Base-by-base conservation (phyloP, 53 echinoderm and acorn worm genomes). In the Echinometra lucunter region DNA sequence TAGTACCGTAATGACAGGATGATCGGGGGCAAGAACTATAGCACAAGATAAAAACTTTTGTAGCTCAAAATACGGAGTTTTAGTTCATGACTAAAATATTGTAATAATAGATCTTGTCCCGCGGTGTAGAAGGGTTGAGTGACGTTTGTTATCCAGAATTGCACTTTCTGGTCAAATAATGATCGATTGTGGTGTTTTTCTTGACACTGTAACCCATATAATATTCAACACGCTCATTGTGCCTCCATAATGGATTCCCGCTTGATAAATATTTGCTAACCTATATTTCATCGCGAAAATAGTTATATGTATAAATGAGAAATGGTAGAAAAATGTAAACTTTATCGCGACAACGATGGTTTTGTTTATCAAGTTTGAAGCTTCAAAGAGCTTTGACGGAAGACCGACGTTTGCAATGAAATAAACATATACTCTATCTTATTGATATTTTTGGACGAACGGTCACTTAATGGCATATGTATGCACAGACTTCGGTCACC, bases 161-260 rank as follows among this genome's bases (percentile, higher is more conserved):
- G 78, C 42, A 78, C 78, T 78, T 78, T 78, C 23, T 78, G 38
- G 78, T 78, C 78, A 78, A 78, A 78, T 78, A 78, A 78, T 78
- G 78, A 78, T 78, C 78, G 78, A 78, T 78, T 18, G 78, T 78
- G 78, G 78, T 78, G 19, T 42, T 78, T 78, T 78, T 78, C 78
- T 78, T 78, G 78, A 78, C 78, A 78, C 78, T 78, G 78, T 78
- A 78, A 78, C 78, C 78, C 78, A 78, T 78, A 78, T 78, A 78
- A 78, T 78, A 78, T 78, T 78, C 78, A 78, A 78, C 78, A 78
- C 78, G 78, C 17, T 78, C 78, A 78, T 78, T 78, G 78, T 78
- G 21, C 42, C 78, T 38, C 78, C 56, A 49, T 55, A 88, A 88
- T 56, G 16, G 56, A 88, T 88, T 56, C 8, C 88, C 88, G 53